phyloP scores from a whole-genome alignment of 2,888 invertebrate species.

The Spilarctia lutea region DNA sequence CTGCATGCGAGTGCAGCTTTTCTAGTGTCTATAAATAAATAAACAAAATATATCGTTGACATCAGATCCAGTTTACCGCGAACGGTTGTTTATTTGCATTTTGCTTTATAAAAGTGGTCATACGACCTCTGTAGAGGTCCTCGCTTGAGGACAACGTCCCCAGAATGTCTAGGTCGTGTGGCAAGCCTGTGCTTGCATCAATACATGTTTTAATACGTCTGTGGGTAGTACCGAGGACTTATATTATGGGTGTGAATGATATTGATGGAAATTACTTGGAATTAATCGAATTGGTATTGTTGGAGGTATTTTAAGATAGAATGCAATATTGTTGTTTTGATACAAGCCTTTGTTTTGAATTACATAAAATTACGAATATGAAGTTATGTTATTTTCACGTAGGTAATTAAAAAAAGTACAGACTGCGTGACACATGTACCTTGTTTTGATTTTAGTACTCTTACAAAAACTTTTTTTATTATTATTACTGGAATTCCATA shows the following conservation, averaged over 20 bases:
- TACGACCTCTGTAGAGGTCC: conserved; percentile 45
- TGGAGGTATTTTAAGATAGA: too few species aligned
- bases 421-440: too few species aligned
- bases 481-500: too few species aligned
- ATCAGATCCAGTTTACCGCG: conserved; percentile 37
- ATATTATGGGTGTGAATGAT: background rate
- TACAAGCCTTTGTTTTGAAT: too few species aligned
- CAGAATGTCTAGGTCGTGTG: conserved; percentile 52
- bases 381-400: too few species aligned
- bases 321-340: too few species aligned
- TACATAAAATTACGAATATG: too few species aligned
- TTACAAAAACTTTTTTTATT: too few species aligned
- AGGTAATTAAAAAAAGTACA: too few species aligned
- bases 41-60: conserved; percentile 30
- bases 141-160: conserved; percentile 52
- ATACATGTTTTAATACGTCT: background rate
- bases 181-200: conserved; percentile 2
- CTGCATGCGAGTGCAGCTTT: background rate
- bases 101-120: conserved; percentile 29
- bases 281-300: too few species aligned
- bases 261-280: background rate
- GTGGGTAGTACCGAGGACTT: background rate
- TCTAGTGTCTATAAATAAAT: conserved; percentile 16
- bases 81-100: conserved; percentile 33
- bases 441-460: too few species aligned